Base-by-base conservation (phyloP, 1,140 invertebrate species). In the Heliothis subflexa region DNA sequence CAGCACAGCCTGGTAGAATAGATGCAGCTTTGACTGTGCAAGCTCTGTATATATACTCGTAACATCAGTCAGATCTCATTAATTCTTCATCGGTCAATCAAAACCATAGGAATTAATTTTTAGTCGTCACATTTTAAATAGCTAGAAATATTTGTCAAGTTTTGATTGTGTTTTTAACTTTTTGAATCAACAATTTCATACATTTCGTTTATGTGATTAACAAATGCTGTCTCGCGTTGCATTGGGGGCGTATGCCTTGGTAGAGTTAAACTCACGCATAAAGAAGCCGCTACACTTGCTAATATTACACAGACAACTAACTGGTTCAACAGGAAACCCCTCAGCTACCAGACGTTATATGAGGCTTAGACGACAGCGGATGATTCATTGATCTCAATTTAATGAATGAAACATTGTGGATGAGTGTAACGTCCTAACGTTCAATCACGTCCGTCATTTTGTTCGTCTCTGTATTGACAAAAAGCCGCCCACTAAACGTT, bases 311-410 rank as follows among this genome's bases (percentile, higher is more conserved):
- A 72, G 70, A 55, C 70, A 40, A 57, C 54, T 45, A 76, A 64
- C 49, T 64, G 14, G 47, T 70, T 52, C 55, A 49, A 62, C 49
- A 64, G 73, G 61, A 62, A 54, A 74, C 16, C 57, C 33, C 55
- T 49, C 18, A 50, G 55, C 55, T 49, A 72, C 45, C 45, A 50
- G 40, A 74, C 40, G 61, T 52, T 64, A 64, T 52, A 62, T 52
- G 75, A 70, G 57, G 47, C 55, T 77, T 59, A 59, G 55, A 55
- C 25, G 50, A 55, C 50, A 73, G 70, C 50, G 25, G n/a, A 81
- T 86, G 87, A 88, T 80, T 88, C 87, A 89, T 81, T 83, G 80
- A 85, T 81, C 80, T 79, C 78, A 52, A 81, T 78, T 83, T 82
- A 80, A 82, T 81, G 78, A 83, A 82, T 82, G 80, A 64, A 75